phyloP scores from a whole-genome alignment of 2,113 vertebrate genomes.

The Arothron firmamentum region DNA sequence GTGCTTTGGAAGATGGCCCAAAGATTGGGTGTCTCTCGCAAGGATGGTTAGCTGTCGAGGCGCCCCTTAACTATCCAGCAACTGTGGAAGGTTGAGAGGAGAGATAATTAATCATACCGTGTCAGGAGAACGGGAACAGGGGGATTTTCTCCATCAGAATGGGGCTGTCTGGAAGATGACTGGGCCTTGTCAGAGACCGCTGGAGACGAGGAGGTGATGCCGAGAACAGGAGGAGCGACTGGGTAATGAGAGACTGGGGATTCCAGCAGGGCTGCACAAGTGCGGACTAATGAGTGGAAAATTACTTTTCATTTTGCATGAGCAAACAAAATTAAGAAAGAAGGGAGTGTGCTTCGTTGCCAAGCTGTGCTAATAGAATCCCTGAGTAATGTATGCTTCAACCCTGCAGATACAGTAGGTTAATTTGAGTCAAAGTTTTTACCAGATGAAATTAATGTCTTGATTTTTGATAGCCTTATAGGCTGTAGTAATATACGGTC shows the following conservation, averaged over 20 bases:
- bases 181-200: conserved; percentile 45
- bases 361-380: too few relatives aligned
- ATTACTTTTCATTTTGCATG: too few relatives aligned
- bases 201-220: conserved; percentile 34
- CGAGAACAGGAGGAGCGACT: conserved; percentile 44
- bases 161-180: conserved; percentile 43
- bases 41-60: conserved; percentile 33
- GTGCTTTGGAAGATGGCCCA: conserved; percentile 46
- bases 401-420: too few relatives aligned
- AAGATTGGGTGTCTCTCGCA: conserved; percentile 45
- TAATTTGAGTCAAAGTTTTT: too few relatives aligned
- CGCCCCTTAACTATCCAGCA: conserved; percentile 36
- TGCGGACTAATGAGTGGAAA: conserved; percentile 30
- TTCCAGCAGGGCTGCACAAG: conserved; percentile 47
- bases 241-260: conserved; percentile 59
- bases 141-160: conserved; percentile 31
- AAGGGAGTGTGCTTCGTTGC: conserved; percentile 3
- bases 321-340: not conserved
- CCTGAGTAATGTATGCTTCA: too few relatives aligned
- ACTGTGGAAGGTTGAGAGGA: conserved; percentile 54
- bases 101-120: conserved; percentile 53
- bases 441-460: too few relatives aligned
- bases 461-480: too few relatives aligned
- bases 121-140: conserved; percentile 42
- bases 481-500: too few relatives aligned